A percentile compares a stretch with the other conserved stretches of the same genome.
phyloP scores from a whole-genome alignment of 1,140 invertebrate genomes.

The Mycetomoellerius zeteki region DNA sequence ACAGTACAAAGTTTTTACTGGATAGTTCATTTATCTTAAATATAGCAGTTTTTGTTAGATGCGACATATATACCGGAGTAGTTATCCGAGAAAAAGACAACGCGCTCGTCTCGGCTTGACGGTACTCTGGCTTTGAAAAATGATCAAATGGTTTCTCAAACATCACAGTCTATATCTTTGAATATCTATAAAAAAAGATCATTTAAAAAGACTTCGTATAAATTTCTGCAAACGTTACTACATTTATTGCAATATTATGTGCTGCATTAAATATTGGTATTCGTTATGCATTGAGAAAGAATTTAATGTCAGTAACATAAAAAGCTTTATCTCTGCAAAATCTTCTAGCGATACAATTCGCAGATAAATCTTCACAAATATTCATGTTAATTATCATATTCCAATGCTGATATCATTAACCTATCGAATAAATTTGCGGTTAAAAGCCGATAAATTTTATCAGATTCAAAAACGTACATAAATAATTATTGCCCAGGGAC shows the following conservation, averaged over 20 bases:
- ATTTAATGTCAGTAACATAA: background rate
- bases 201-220: background rate
- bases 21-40: too few relatives aligned
- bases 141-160: background rate
- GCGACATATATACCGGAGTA: too few relatives aligned
- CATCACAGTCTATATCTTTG: background rate
- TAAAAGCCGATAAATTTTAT: constrained; percentile 51
- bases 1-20: too few relatives aligned
- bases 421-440: constrained; percentile 8
- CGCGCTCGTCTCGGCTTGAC: background rate
- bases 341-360: background rate
- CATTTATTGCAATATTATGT: background rate
- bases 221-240: background rate
- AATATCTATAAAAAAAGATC: background rate
- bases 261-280: background rate
- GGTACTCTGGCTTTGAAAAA: constrained; percentile 33
- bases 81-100: background rate
- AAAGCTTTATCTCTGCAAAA: background rate
- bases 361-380: background rate
- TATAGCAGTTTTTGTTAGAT: too few relatives aligned
- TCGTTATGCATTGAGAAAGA: background rate
- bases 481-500: constrained; percentile 38
- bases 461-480: constrained; percentile 23
- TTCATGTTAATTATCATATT: constrained; percentile 43
- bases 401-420: constrained; percentile 19